Percentiles rank a stretch among this genome's conserved stretches.
Evolutionary conservation across 2,797 vertebrate genomes (phyloP).

Genomic region (Mergus octosetaceus): DNA sequence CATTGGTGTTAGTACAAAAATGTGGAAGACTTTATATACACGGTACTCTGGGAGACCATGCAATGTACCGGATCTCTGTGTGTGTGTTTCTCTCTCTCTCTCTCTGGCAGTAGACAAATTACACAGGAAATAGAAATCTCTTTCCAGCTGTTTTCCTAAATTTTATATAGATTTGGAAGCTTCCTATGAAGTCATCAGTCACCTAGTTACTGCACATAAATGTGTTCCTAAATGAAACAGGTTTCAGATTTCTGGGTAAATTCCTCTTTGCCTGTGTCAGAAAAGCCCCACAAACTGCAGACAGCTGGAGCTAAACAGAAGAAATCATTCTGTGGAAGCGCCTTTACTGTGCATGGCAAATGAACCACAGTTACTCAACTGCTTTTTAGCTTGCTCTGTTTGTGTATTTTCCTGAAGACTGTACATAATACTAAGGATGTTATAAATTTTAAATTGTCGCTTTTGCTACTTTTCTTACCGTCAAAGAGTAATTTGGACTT

Average conservation of each 20-base stretch:
- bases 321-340: background rate
- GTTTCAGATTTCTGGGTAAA: slow-evolving; percentile 72
- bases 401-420: background rate
- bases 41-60: background rate
- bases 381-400: background rate
- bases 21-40: background rate
- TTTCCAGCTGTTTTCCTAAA: slow-evolving; percentile 25
- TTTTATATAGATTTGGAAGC: slow-evolving; percentile 8
- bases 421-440: background rate
- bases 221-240: slow-evolving; percentile 51
- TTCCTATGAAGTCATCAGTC: slow-evolving; percentile 50
- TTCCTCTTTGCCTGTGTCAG: slow-evolving; percentile 57
- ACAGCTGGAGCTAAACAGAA: slow-evolving; percentile 54
- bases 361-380: background rate
- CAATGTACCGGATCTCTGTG: background rate
- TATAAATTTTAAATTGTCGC: slow-evolving; percentile 31
- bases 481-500: slow-evolving; percentile 16
- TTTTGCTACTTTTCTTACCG: slow-evolving; percentile 23
- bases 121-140: background rate
- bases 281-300: slow-evolving; percentile 37
- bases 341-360: slow-evolving; percentile 6
- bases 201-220: slow-evolving; percentile 42
- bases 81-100: background rate
- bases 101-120: background rate
- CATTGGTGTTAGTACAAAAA: background rate